Base-by-base conservation (phyloP, 2,797 vertebrate genomes). In the Pelobates cultripes region DNA sequence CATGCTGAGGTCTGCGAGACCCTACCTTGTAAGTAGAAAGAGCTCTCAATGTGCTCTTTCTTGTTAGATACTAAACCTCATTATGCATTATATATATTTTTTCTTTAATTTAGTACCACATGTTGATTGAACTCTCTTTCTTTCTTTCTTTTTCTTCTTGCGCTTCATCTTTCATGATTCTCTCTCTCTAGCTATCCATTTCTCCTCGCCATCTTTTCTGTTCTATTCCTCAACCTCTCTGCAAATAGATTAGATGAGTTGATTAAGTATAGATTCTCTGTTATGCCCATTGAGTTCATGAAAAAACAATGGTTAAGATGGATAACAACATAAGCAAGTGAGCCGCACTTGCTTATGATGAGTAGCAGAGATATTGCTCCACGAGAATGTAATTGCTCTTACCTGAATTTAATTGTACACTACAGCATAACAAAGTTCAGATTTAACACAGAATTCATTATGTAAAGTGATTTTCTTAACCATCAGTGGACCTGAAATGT, bases 381-480 rank as follows among this genome's bases (percentile, higher is more conserved):
- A 60, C 51, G 45, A 53, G 64, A 63, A 78, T 78, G 70, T 78
- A 61, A 83, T 74, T 70, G 76, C 64, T 60, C 70, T 53, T 74
- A 78, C 70, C 51, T 70, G 77, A 72, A 69, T 60, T 63, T 84
- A 84, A 79, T 79, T 79, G 77, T 45, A 45, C 28, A 40, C 66
- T 57, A 57, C 57, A 71, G 66, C 77, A 71, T 69, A 61, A 70
- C 43, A 79, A 74, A 69, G 76, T 74, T 83, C 71, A 83, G 4
- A 47, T 79, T 63, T 78, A 74, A 66, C 72, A 79, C 45, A 47
- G 72, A 63, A 64, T 83, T 83, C 77, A 83, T 83, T 83, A 79
- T 79, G 66, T 79, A 83, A 83, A 83, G 77, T 75, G 82, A 79
- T 83, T 83, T 75, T 74, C 76, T 78, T 83, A 75, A 75, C 76